Evolutionary conservation across 2,888 invertebrate species (phyloP).

Genomic region (Charanyca ferruginea): DNA sequence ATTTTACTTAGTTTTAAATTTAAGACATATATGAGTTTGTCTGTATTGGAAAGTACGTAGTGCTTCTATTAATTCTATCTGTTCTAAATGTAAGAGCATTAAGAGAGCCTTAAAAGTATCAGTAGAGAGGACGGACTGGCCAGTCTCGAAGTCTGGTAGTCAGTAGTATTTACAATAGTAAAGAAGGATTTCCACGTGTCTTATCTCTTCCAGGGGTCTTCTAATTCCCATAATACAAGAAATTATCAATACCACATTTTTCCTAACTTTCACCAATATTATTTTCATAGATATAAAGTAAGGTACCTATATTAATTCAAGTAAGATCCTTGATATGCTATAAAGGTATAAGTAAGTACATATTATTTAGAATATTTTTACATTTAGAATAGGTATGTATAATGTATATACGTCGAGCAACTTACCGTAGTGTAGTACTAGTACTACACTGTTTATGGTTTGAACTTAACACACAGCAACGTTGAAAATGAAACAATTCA

Average conservation of each 20-base stretch:
- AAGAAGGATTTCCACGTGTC: constrained; percentile 14
- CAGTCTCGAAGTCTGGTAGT: too few species aligned
- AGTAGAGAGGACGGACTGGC: constrained; percentile 37
- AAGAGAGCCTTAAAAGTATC: constrained; percentile 10
- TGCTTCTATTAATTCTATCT: background rate
- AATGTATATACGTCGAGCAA: background rate
- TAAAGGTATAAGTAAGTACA: background rate
- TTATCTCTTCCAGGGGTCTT: too few species aligned
- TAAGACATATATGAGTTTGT: too few species aligned
- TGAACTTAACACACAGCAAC: too few species aligned
- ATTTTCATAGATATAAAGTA: constrained; percentile 11
- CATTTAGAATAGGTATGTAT: too few species aligned
- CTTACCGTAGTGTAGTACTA: too few species aligned
- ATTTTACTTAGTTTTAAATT: too few species aligned
- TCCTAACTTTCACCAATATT: background rate
- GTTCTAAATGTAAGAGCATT: constrained; percentile 3
- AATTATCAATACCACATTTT: constrained; percentile 8
- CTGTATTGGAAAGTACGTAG: background rate
- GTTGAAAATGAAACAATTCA: background rate
- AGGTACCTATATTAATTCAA: background rate
- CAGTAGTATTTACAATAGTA: constrained; percentile 8
- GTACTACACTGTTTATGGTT: too few species aligned
- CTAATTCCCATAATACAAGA: too few species aligned
- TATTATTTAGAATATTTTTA: background rate
- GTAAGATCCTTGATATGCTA: constrained; percentile 23